Conservation (phyloP, 2,888 invertebrate species). For the Andricus quercusramuli region DNA sequence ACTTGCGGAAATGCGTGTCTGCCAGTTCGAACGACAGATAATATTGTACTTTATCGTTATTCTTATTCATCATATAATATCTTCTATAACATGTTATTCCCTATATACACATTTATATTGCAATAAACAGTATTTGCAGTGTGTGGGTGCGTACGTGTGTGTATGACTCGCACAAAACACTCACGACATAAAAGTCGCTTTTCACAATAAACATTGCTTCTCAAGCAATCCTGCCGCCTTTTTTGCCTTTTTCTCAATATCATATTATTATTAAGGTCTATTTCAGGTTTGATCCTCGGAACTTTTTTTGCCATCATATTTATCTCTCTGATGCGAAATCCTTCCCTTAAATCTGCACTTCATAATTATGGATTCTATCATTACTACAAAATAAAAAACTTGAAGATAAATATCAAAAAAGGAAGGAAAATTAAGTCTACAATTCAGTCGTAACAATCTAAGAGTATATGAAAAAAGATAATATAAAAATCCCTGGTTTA, state of each 20-base stretch:
- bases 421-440: not conserved
- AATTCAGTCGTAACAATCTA: conserved; percentile 13
- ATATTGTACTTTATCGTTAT: conserved; percentile 64
- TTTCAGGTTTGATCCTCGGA: conserved; percentile 28
- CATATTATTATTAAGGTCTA: conserved; percentile 10
- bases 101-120: conserved; percentile 79
- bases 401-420: not conserved
- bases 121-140: conserved; percentile 71
- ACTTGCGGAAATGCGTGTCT: conserved; percentile 71
- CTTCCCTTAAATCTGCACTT: conserved; percentile 11
- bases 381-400: not conserved
- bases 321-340: conserved; percentile 6
- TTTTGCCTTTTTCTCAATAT: not conserved
- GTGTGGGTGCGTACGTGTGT: conserved; percentile 57
- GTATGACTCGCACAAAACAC: conserved; percentile 59
- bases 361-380: conserved; percentile 9
- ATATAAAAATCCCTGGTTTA: not conserved
- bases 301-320: conserved; percentile 29
- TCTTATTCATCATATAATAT: conserved; percentile 69
- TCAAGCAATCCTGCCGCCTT: conserved; percentile 23
- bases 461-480: not conserved
- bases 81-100: conserved; percentile 67
- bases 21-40: conserved; percentile 55
- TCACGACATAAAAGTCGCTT: conserved; percentile 56
- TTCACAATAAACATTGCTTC: conserved; percentile 29